Percentiles rank a stretch among this genome's conserved stretches.
Conservation (phyloP, 2,888 invertebrate species). For the Eilema griseolum region DNA sequence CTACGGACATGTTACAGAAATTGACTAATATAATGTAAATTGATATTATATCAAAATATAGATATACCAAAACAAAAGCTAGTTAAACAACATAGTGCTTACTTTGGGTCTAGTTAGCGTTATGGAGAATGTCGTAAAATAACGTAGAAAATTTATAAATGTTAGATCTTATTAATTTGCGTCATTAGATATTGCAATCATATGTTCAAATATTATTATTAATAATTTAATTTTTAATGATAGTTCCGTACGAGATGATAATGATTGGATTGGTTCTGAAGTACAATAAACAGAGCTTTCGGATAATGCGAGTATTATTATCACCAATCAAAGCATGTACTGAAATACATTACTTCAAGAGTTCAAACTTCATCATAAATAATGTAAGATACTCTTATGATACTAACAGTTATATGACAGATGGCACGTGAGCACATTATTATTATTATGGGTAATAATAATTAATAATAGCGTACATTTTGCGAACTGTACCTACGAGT, state of each 20-base stretch:
- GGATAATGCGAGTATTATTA: background rate
- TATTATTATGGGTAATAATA: background rate
- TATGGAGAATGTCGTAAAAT: no score
- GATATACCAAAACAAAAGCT: no score
- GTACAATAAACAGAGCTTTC: constrained; percentile 2
- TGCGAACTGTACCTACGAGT: background rate
- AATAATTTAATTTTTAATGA: background rate
- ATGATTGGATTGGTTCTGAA: background rate
- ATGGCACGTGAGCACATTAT: background rate
- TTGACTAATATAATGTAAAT: no score
- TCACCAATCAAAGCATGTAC: background rate
- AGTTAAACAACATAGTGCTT: no score
- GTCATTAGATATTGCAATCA: no score
- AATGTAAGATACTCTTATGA: background rate
- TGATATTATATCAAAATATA: no score
- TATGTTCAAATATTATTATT: background rate
- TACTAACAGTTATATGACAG: background rate
- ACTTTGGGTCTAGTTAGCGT: no score
- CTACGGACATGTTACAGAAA: no score
- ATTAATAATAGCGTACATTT: background rate
- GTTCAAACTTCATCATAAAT: background rate
- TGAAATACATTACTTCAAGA: background rate
- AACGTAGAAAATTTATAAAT: no score
- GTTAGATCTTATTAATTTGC: no score
- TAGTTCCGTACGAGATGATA: background rate